These are phyloP conservation scores for Magallana gigas DNA, from an alignment of 1,140 invertebrate species.

Conservation along the genomic window DNA sequence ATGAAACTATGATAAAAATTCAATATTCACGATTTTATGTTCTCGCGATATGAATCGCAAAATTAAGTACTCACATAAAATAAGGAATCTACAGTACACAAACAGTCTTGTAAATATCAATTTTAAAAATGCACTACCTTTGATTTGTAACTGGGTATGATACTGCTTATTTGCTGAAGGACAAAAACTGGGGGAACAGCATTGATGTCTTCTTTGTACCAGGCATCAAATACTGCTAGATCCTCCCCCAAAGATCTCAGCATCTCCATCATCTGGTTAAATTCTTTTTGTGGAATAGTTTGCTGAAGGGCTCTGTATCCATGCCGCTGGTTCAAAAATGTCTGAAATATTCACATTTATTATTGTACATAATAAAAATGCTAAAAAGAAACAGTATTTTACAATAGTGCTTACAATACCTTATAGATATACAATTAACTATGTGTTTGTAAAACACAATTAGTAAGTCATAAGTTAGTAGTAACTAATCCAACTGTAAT, in stretches of 20 bases:
- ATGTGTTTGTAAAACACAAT: no score
- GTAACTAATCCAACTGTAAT: not conserved
- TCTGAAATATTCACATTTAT: constrained; percentile 53
- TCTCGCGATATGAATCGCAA: no score
- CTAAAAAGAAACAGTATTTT: no score
- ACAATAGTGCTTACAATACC: no score
- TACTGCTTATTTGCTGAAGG: constrained; percentile 81
- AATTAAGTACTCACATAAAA: no score
- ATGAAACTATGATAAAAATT: no score
- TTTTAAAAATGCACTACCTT: constrained; percentile 49
- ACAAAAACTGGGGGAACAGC: constrained; percentile 89
- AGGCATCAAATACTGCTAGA: constrained; percentile 89
- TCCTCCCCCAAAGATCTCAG: constrained; percentile 81
- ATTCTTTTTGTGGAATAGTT: constrained; percentile 61
- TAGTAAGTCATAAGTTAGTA: no score
- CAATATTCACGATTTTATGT: no score
- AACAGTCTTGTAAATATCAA: no score
- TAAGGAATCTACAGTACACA: no score
- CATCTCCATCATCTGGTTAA: constrained; percentile 58
- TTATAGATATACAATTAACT: no score
- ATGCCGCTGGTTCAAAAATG: constrained; percentile 72
- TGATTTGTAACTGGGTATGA: constrained; percentile 61
- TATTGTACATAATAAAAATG: no score
- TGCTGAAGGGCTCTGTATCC: constrained; percentile 69
- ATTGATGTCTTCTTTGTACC: constrained; percentile 84